These are phyloP conservation scores for Benthosema pterotum DNA, from an alignment of 2,797 vertebrate genomes.

Conservation along the genomic window DNA sequence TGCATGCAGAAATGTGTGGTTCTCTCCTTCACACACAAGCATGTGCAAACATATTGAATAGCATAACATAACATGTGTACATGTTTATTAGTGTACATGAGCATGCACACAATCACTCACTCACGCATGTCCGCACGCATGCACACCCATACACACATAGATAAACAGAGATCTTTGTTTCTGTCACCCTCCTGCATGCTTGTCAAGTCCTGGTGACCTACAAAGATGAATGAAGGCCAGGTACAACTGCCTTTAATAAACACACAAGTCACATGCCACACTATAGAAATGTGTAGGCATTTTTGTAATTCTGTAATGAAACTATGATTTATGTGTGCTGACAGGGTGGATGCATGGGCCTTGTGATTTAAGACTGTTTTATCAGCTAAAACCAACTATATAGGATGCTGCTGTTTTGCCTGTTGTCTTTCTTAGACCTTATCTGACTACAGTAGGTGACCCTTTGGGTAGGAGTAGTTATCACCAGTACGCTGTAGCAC, in stretches of 20 bases:
- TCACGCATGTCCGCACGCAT: not conserved
- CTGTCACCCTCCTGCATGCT: conserved; percentile 23
- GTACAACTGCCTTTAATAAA: conserved; percentile 53
- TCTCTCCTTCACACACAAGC: not conserved
- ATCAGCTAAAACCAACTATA: conserved; percentile 57
- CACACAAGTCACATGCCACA: conserved; percentile 19
- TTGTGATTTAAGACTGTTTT: conserved; percentile 52
- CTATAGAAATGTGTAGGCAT: conserved; percentile 24
- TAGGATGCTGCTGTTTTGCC: conserved; percentile 32
- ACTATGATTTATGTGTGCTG: conserved; percentile 66
- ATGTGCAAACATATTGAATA: conserved; percentile 6
- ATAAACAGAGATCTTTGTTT: conserved; percentile 10
- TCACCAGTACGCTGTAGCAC: conserved; percentile 39
- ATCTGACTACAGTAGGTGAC: conserved; percentile 42
- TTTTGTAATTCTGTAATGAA: conserved; percentile 64
- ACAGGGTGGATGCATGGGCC: conserved; percentile 42
- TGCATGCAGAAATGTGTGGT: not conserved
- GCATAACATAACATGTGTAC: too few species aligned
- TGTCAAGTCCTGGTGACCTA: conserved; percentile 46
- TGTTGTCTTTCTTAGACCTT: conserved; percentile 43
- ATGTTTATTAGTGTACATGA: too few species aligned
- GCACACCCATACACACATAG: not conserved
- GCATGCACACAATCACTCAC: conserved; percentile 2
- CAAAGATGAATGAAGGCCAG: conserved; percentile 41
- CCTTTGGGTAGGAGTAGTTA: conserved; percentile 31